A percentile compares a stretch with the other conserved stretches of the same genome.
Evolutionary conservation across 2,888 invertebrate species (phyloP).

Genomic region (Entomobrya proxima): DNA sequence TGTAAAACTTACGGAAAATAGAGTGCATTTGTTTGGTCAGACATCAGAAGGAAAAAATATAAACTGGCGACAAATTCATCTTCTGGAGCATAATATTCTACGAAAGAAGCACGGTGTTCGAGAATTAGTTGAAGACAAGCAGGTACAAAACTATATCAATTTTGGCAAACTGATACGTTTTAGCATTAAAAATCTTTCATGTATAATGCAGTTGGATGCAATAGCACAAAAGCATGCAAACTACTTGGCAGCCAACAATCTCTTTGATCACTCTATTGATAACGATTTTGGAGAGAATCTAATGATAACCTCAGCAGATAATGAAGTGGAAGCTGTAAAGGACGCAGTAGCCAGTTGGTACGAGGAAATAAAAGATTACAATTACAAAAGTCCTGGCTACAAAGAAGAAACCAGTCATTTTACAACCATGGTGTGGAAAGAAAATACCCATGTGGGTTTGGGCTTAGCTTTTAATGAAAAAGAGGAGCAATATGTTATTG

Average conservation of each 20-base stretch:
- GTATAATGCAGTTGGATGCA: neutral
- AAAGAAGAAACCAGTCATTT: conserved; percentile 3
- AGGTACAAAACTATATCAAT: no score
- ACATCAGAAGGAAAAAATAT: no score
- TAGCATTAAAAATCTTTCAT: no score
- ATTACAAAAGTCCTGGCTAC: conserved; percentile 13
- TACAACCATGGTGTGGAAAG: conserved; percentile 9
- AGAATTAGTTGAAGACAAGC: no score
- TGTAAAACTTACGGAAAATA: no score
- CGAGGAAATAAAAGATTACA: conserved; percentile 12
- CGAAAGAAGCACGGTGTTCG: no score
- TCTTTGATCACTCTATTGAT: neutral
- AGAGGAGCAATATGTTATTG: conserved; percentile 1
- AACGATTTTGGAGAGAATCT: conserved; percentile 11
- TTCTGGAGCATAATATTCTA: no score
- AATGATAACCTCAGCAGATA: neutral
- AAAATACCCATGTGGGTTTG: neutral
- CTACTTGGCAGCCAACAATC: neutral
- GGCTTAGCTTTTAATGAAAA: neutral
- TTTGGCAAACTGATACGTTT: no score
- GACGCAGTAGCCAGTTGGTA: neutral
- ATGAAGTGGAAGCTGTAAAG: neutral
- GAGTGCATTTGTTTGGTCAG: no score
- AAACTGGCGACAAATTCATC: no score
- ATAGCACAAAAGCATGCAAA: neutral